Percentiles rank a stretch among this genome's conserved stretches.
These are phyloP conservation scores for Pimpla rufipes DNA, from an alignment of 2,888 invertebrate genomes.

Conservation along the genomic window DNA sequence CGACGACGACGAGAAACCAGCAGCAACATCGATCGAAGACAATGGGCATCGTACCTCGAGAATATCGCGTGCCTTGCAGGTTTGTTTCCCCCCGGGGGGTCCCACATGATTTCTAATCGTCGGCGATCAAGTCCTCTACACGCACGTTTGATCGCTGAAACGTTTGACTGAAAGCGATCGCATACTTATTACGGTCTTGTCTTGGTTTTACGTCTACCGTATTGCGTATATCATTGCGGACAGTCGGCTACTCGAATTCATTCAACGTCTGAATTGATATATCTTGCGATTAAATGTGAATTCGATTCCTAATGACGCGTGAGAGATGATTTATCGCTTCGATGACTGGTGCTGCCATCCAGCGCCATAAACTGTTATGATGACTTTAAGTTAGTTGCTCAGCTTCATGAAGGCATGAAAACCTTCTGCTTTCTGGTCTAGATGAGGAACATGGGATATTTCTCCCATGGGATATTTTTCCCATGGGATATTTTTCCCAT, in stretches of 20 bases:
- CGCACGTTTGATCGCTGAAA: slow-evolving; percentile 29
- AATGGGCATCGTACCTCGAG: slow-evolving; percentile 42
- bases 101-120: slow-evolving; percentile 42
- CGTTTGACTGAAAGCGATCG: slow-evolving; percentile 33
- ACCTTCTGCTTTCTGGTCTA: too few relatives aligned
- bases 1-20: slow-evolving; percentile 31
- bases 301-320: background rate
- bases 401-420: too few relatives aligned
- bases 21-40: slow-evolving; percentile 53
- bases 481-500: too few relatives aligned
- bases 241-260: slow-evolving; percentile 8
- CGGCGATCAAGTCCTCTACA: slow-evolving; percentile 15
- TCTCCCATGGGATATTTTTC: too few relatives aligned
- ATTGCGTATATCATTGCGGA: background rate
- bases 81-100: background rate
- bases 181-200: slow-evolving; percentile 5
- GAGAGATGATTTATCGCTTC: slow-evolving; percentile 37
- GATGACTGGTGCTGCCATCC: background rate
- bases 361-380: background rate
- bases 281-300: slow-evolving; percentile 39
- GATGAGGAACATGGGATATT: too few relatives aligned
- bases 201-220: background rate
- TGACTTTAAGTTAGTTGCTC: background rate
- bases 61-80: slow-evolving; percentile 48
- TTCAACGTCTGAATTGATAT: slow-evolving; percentile 50